A percentile compares a stretch with the other conserved stretches of the same genome.
Evolutionary conservation across 2,113 vertebrate species (phyloP).

Genomic region (Zosterops lateralis): DNA sequence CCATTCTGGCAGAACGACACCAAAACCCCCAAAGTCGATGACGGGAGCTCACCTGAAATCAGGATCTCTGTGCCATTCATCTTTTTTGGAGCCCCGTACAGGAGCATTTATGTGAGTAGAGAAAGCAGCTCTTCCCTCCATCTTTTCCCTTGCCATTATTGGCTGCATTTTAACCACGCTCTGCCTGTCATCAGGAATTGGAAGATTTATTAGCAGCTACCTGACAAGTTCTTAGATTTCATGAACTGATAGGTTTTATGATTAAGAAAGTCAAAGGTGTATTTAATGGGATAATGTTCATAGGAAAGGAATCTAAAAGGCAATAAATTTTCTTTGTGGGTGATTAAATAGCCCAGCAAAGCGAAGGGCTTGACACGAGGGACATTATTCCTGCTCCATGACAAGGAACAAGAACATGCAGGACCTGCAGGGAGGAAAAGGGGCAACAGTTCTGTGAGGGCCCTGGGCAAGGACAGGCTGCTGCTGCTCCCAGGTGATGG

Average conservation of each 20-base stretch:
- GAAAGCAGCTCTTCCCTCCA: neutral
- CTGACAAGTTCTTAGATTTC: slow-evolving; percentile 72
- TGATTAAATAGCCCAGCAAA: slow-evolving; percentile 68
- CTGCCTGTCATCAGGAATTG: neutral
- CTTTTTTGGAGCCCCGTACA: slow-evolving; percentile 88
- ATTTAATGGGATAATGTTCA: slow-evolving; percentile 75
- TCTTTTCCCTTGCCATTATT: slow-evolving; percentile 15
- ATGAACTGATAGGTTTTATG: slow-evolving; percentile 76
- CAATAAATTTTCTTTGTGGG: slow-evolving; percentile 69
- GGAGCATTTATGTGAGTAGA: slow-evolving; percentile 89
- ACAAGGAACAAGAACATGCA: slow-evolving; percentile 57
- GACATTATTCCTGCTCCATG: slow-evolving; percentile 56
- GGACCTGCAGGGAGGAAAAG: neutral
- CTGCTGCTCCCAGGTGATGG: neutral
- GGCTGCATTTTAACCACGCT: slow-evolving; percentile 30
- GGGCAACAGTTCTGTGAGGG: neutral
- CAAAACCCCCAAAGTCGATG: slow-evolving; percentile 94
- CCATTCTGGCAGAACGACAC: slow-evolving; percentile 82
- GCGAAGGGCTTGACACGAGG: slow-evolving; percentile 45
- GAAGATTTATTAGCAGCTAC: slow-evolving; percentile 64
- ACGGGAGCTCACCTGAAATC: slow-evolving; percentile 93
- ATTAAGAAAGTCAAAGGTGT: slow-evolving; percentile 77
- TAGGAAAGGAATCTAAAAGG: slow-evolving; percentile 63
- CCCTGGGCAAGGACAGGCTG: neutral
- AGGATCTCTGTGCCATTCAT: slow-evolving; percentile 82